A percentile compares a stretch with the other conserved stretches of the same genome.
phyloP scores from a whole-genome alignment of 1,140 invertebrate species.

The Oryctes rhinoceros region DNA sequence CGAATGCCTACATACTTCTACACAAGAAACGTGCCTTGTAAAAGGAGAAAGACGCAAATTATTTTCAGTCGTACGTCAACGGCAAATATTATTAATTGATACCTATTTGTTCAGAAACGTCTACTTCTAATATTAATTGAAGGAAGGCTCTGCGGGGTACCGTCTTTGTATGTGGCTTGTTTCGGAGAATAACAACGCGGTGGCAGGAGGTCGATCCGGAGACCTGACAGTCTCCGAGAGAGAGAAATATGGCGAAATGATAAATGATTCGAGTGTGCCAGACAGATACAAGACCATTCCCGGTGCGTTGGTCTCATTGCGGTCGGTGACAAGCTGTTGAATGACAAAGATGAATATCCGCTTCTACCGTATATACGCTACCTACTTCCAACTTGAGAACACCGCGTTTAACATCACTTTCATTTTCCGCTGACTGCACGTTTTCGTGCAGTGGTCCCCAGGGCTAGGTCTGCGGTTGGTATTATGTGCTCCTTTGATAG shows the following conservation, averaged over 20 bases:
- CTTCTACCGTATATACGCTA: constrained; percentile 29
- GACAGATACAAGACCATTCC: constrained; percentile 50
- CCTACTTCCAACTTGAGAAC: constrained; percentile 37
- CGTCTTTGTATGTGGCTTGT: constrained; percentile 46
- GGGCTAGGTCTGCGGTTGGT: background rate
- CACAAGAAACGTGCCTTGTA: background rate
- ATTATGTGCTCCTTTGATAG: too few species aligned
- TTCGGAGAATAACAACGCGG: constrained; percentile 39
- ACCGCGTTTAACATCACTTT: constrained; percentile 14
- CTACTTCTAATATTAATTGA: constrained; percentile 45
- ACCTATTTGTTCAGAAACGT: constrained; percentile 37
- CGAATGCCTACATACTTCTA: background rate
- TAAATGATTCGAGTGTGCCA: constrained; percentile 50
- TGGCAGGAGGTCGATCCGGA: constrained; percentile 47
- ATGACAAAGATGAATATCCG: constrained; percentile 47
- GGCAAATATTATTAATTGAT: constrained; percentile 34
- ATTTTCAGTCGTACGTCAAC: background rate
- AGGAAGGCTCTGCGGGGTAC: constrained; percentile 43
- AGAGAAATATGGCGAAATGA: constrained; percentile 51
- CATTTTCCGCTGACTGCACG: constrained; percentile 3
- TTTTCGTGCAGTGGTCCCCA: background rate
- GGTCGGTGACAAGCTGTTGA: constrained; percentile 49
- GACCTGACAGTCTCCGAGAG: constrained; percentile 43
- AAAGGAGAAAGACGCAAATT: background rate
- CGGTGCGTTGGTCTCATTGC: constrained; percentile 47